Evolutionary conservation across 37 sponge, comb jelly and placozoan species (phyloP).

Genomic region (Eunapius fragilis): DNA sequence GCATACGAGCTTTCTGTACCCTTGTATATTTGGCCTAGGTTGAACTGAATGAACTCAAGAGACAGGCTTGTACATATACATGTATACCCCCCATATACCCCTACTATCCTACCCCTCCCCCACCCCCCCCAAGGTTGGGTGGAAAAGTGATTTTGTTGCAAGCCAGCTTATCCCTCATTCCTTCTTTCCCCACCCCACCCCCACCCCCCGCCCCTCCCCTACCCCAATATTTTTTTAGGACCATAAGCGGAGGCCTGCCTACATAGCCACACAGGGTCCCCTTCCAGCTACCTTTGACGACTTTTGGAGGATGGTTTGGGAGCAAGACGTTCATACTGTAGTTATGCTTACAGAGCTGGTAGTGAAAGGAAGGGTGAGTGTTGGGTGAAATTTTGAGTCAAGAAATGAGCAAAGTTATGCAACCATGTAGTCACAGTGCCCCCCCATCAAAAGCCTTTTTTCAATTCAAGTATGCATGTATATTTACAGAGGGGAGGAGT

Average conservation of each 20-base stretch:
- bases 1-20: not conserved
- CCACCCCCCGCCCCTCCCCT: not conserved
- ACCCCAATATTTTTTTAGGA: constrained; percentile 41
- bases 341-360: constrained; percentile 92
- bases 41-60: too few species aligned
- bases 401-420: too few species aligned
- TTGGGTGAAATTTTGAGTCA: too few species aligned
- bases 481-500: too few species aligned
- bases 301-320: constrained; percentile 96
- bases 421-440: not conserved
- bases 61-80: too few species aligned
- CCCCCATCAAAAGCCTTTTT: too few species aligned
- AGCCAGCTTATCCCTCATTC: not conserved
- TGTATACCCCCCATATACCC: too few species aligned
- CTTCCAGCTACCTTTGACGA: constrained; percentile 86
- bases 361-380: constrained; percentile 84
- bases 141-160: too few species aligned
- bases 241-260: constrained; percentile 60
- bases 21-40: too few species aligned
- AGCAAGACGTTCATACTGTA: constrained; percentile 80
- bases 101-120: too few species aligned
- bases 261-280: constrained; percentile 92
- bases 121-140: too few species aligned
- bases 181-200: not conserved
- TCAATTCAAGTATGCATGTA: too few species aligned